Evolutionary conservation across 2,797 vertebrate genomes (phyloP).

Genomic region (Helarctos malayanus): DNA sequence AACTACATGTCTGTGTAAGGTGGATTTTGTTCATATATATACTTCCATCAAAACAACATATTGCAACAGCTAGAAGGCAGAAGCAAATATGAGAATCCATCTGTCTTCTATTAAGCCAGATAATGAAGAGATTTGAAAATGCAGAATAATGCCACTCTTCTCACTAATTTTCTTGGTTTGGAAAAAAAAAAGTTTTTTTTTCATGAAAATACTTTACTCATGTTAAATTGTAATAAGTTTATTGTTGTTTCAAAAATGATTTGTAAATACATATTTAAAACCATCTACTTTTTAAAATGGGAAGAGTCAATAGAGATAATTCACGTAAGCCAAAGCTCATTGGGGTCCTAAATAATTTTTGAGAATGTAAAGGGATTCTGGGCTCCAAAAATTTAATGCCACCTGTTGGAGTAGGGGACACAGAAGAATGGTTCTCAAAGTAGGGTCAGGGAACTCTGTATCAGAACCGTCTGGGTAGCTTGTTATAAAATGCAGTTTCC

Average conservation of each 20-base stretch:
- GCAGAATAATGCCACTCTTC: constrained; percentile 6
- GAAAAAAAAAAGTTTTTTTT: constrained; percentile 2
- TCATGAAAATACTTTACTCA: constrained; percentile 43
- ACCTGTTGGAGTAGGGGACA: background rate
- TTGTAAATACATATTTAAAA: background rate
- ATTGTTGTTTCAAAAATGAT: constrained; percentile 15
- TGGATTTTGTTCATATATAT: constrained; percentile 37
- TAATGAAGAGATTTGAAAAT: constrained; percentile 55
- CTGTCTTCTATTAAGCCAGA: constrained; percentile 34
- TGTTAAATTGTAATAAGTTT: background rate
- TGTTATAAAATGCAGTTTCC: constrained; percentile 55
- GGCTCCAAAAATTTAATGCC: constrained; percentile 1
- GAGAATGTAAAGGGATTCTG: background rate
- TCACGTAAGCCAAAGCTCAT: background rate
- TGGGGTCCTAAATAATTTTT: background rate
- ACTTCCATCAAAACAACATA: constrained; percentile 1
- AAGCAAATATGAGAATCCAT: constrained; percentile 4
- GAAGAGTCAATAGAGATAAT: background rate
- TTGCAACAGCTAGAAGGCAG: constrained; percentile 19
- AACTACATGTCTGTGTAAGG: background rate
- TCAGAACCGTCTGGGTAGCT: constrained; percentile 1
- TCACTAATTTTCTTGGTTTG: constrained; percentile 9
- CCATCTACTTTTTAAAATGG: constrained; percentile 14
- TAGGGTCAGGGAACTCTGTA: background rate
- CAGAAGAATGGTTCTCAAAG: background rate